Evolutionary conservation across 2,888 invertebrate genomes (phyloP), one percentile per base, ranked within the genome.

Genomic region (Xylota segnis): DNA sequence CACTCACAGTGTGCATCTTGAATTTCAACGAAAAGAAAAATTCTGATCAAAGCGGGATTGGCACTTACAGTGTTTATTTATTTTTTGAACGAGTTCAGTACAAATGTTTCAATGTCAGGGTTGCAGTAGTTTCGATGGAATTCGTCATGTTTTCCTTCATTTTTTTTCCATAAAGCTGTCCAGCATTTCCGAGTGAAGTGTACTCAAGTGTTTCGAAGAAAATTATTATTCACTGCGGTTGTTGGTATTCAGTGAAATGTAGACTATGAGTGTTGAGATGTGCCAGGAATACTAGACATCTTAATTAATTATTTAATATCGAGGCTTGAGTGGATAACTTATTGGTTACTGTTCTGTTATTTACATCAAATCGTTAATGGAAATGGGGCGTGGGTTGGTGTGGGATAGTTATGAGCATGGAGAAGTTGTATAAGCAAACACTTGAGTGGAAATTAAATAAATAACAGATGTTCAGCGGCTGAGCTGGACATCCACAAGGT

Each of bases 291-390:
- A 27, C 23, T 68, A 40, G 52, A 52, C 50, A 5, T 52, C 23
- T 23, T 37, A n/a, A 43, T 61, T 16, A 50, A 18, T 40, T 63
- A 34, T 12, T 50, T 56, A 27, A 29, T 54, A 45, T 54, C 18
- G 3, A 12, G 16, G 59, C 52, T 43, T 14, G 34, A 32, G 18
- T 32, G 40, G 43, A n/a, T 27, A 40, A 61, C 32, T 54, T 32
- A 40, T 65, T 52, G 29, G 40, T 14, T 43, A 52, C 14, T 52
- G 7, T 18, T 27, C 7, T 32, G 54, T 10, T 43, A 74, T 74
- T 74, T 56, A 56, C 43, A 65, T 66, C 37, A 54, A 75, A 37
- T 75, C 37, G 37, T 66, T 18, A 32, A 75, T 66, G 45, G 32
- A 65, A 65, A 75, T 66, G 27, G 58, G 16, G 34, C 37, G 29